Base-by-base conservation (phyloP, 1,140 invertebrate genomes). In the Atta colombica region DNA sequence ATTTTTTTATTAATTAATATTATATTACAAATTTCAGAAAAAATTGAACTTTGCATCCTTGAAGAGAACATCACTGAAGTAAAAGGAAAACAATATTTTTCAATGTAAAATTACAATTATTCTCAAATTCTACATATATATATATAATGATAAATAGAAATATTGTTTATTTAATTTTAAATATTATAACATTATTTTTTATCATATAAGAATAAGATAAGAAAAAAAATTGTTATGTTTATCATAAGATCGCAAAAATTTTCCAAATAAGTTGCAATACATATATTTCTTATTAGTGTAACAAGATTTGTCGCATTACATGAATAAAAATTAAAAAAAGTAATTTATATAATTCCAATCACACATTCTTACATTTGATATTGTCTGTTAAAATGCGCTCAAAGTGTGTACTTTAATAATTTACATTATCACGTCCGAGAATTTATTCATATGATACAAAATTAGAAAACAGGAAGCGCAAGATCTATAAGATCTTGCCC, bases 401-500 rank as follows among this genome's bases (percentile, higher is more conserved):
- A n/a, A 5, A 16, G 16, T 53, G 18, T 53, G 12, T 14, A 18
- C 31, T 51, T 51, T 51, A 51, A 16, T 51, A 14, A 51, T 69
- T 45, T 45, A 45, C 1, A 8, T 39, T 51, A 51, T 10, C 14
- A 16, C 5, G 3, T 25, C 8, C 4, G 1, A 35, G 14, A 35
- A 55, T 31, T 61, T 51, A 85, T 35, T 85, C 53, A 35, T 72
- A 21, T 21, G 28, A 58, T 49, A 72, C 45, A 86, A 3, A 66
- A 63, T 88, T 93, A 95, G 58, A 94, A 92, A 21, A 97, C 96
- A 16, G 97, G 97, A 94, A 97, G 97, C 77, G 97, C 98, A 93
- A 97, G 97, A 89, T 97, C 97, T 86, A 98, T 97, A 69, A 97
- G 95, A 91, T 97, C 97, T 94, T 97, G 97, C 84, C 97, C 97